Percentiles rank a stretch among this genome's conserved stretches.
phyloP scores from a whole-genome alignment of 2,797 vertebrate species.

The Crax fasciolata region DNA sequence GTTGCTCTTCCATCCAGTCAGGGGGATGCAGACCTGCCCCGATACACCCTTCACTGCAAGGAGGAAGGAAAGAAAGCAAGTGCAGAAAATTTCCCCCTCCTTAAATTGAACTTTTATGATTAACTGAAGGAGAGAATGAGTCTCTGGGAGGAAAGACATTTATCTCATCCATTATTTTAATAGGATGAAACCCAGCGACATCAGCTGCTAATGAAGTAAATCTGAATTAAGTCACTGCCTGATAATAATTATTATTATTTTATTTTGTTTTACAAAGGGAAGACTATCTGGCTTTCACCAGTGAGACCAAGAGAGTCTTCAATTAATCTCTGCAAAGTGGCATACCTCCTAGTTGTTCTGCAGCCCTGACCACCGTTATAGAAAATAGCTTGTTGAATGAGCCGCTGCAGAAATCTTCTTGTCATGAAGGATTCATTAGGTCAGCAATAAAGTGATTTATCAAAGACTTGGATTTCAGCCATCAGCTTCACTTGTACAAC shows the following conservation, averaged over 20 bases:
- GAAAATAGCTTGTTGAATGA: conserved; percentile 69
- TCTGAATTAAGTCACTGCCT: conserved; percentile 36
- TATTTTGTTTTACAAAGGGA: not conserved
- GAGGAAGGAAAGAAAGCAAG: not conserved
- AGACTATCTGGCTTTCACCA: conserved; percentile 38
- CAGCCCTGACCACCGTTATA: not conserved
- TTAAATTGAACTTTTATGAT: not conserved
- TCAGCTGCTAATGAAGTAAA: conserved; percentile 64
- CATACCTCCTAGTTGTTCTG: conserved; percentile 18
- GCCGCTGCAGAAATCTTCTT: conserved; percentile 60
- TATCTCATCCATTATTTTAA: conserved; percentile 58
- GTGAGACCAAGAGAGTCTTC: not conserved
- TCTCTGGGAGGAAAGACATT: not conserved
- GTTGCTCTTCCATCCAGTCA: not conserved
- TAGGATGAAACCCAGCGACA: conserved; percentile 25
- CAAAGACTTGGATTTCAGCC: conserved; percentile 60
- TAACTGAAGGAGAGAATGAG: not conserved
- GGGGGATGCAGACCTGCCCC: not conserved
- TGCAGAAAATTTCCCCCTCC: not conserved
- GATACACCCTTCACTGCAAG: not conserved
- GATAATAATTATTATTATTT: not conserved
- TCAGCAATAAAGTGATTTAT: conserved; percentile 74
- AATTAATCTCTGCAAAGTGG: conserved; percentile 58
- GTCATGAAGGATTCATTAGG: conserved; percentile 72
- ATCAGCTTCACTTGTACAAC: conserved; percentile 39